These are phyloP conservation scores for Bugula neritina DNA, from an alignment of 2,888 invertebrate genomes.

Conservation along the genomic window DNA sequence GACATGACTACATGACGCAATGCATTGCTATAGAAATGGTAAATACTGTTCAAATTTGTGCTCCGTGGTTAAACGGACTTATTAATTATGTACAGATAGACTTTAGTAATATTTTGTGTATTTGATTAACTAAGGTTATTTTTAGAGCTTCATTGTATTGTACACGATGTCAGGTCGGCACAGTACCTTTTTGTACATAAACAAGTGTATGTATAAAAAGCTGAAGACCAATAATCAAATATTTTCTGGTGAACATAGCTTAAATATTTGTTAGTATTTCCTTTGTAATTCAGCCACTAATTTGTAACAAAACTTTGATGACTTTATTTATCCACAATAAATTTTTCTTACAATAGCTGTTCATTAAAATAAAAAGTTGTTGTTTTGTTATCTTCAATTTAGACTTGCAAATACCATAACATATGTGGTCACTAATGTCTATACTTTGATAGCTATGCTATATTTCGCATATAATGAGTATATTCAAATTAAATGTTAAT, in stretches of 20 bases:
- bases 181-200: not conserved
- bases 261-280: not conserved
- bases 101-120: not conserved
- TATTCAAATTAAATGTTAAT: too few species aligned
- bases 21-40: too few species aligned
- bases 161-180: not conserved
- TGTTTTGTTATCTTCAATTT: too few species aligned
- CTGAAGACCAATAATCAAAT: not conserved
- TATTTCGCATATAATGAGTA: too few species aligned
- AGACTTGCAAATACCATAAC: too few species aligned
- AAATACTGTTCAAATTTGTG: too few species aligned
- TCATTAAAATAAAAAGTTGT: too few species aligned
- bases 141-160: not conserved
- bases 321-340: not conserved
- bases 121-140: not conserved
- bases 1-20: too few species aligned
- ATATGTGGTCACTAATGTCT: too few species aligned
- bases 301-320: not conserved
- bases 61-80: too few species aligned
- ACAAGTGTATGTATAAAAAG: not conserved
- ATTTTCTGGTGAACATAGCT: not conserved
- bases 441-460: too few species aligned
- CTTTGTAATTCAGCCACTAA: not conserved
- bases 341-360: not conserved
- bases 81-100: not conserved